These are phyloP conservation scores for Kradibia gibbosae DNA, from an alignment of 1,140 invertebrate genomes.

Conservation along the genomic window DNA sequence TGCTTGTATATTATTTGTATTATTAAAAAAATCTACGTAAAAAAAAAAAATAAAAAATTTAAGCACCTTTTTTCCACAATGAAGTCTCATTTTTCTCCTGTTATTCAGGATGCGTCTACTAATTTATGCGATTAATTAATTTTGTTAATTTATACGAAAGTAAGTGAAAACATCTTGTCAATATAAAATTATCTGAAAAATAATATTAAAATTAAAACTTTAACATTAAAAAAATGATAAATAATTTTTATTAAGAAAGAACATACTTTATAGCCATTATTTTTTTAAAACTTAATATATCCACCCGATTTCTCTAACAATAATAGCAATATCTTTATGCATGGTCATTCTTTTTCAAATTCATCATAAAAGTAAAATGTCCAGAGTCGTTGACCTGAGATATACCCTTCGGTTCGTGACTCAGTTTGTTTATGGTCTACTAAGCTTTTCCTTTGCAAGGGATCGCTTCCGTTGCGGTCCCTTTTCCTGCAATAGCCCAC, in stretches of 20 bases:
- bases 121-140: not conserved
- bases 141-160: not conserved
- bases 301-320: no score
- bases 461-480: slow-evolving; percentile 18
- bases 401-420: not conserved
- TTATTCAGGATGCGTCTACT: not conserved
- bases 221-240: no score
- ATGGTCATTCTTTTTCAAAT: not conserved
- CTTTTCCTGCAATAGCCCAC: not conserved
- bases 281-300: no score
- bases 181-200: not conserved
- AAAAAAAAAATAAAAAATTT: not conserved
- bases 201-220: no score
- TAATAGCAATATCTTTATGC: not conserved
- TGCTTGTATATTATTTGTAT: not conserved
- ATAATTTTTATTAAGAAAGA: no score
- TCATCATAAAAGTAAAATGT: not conserved
- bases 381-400: not conserved
- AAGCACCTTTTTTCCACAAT: no score
- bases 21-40: not conserved
- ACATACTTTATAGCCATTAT: no score
- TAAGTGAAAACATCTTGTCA: not conserved
- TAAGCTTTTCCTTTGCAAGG: slow-evolving; percentile 21
- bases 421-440: slow-evolving; percentile 19
- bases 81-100: no score